Percentiles rank a stretch among this genome's conserved stretches.
phyloP scores from a whole-genome alignment of 2,888 invertebrate genomes.

The Athetis lepigone region DNA sequence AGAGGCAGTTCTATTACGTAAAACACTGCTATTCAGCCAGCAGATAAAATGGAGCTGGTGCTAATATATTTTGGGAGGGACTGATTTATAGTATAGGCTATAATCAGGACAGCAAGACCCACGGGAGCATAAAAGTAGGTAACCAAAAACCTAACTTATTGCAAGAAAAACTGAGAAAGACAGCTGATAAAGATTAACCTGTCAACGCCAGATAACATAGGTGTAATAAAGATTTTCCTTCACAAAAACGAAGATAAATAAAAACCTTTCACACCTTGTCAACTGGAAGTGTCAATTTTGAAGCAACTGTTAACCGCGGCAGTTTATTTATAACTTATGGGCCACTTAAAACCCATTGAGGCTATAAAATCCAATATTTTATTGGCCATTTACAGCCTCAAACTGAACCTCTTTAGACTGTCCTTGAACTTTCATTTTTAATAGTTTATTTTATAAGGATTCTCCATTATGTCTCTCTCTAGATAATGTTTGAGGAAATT shows the following conservation, averaged over 20 bases:
- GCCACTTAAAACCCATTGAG: slow-evolving; percentile 40
- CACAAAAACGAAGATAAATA: background rate
- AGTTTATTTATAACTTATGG: slow-evolving; percentile 41
- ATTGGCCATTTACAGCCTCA: slow-evolving; percentile 32
- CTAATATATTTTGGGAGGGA: too few relatives aligned
- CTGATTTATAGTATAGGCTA: too few relatives aligned
- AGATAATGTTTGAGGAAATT: too few relatives aligned
- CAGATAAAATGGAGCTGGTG: too few relatives aligned
- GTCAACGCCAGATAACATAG: background rate
- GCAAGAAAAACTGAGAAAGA: background rate
- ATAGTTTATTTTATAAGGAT: slow-evolving; percentile 18
- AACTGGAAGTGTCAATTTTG: slow-evolving; percentile 42
- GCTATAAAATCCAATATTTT: slow-evolving; percentile 54
- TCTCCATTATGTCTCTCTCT: too few relatives aligned
- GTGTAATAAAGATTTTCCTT: slow-evolving; percentile 13
- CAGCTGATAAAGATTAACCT: background rate
- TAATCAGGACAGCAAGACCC: too few relatives aligned
- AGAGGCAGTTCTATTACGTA: too few relatives aligned
- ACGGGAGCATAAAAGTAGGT: too few relatives aligned
- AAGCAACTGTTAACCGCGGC: slow-evolving; percentile 28
- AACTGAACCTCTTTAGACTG: slow-evolving; percentile 21
- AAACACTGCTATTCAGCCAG: too few relatives aligned
- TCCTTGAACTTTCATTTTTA: slow-evolving; percentile 28
- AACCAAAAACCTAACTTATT: too few relatives aligned
- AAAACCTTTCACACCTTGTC: slow-evolving; percentile 13